Evolutionary conservation across 2,797 vertebrate species (phyloP), one percentile per base, ranked within the genome.

Genomic region (Columba guinea): DNA sequence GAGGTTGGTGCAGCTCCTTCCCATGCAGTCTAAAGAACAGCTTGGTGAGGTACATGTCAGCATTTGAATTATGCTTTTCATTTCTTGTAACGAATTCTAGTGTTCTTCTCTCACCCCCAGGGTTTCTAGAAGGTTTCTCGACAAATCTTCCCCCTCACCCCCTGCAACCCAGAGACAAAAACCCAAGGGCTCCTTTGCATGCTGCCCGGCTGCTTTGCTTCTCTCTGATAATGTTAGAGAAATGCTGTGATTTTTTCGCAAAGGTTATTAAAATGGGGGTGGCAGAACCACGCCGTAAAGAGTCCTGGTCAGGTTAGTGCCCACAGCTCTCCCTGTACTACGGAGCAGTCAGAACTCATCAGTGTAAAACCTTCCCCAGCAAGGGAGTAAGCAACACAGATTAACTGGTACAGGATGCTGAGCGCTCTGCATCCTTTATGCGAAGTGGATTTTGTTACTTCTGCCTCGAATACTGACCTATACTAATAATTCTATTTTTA

Each of bases 11-110:
- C 87, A 16, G 30, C 69, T 92, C 63, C 34, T 94, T 96, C 77
- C 78, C 67, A 19, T 90, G 74, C 28, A 76, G 58, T 77, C 89
- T 64, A 73, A 84, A 27, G 76, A 92, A 67, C 65, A 78, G 82
- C 59, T 93, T 59, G 63, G 73, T 88, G 92, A 85, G 75, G 65
- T 79, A 68, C 81, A 27, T 62, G 83, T 90, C 87, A 53, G 77
- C 34, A 10, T 94, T 89, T 92, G 88, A 96, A 93, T 92, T 84
- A 94, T 52, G 68, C 56, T 94, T 91, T 87, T 91, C 71, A 82
- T 95, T 96, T 93, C 11, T 59, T 4, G 11, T 4, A 93, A 68
- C 81, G 64, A 41, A 11, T 95, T 93, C 85, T 52, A 44, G 60
- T 74, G 35, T 34, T 77, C 53, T 84, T 62, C 60, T 83, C 64